Percentiles rank a stretch among this genome's conserved stretches.
phyloP scores from a whole-genome alignment of 2,797 vertebrate species.

The Champsocephalus gunnari region DNA sequence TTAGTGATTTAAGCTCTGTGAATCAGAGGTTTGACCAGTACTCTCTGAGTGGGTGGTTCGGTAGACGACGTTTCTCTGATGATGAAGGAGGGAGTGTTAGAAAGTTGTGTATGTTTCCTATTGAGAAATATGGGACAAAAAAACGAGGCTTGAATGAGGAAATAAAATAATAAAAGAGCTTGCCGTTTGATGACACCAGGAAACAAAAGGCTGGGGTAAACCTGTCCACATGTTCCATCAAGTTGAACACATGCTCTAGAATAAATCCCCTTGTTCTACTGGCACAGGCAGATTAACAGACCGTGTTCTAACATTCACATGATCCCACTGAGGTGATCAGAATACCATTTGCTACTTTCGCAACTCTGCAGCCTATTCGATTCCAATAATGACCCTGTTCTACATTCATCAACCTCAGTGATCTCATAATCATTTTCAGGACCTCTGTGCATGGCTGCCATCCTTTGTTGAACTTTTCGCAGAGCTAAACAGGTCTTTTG shows the following conservation, averaged over 20 bases:
- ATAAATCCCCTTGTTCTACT: conserved; percentile 1
- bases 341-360: conserved; percentile 15
- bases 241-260: conserved; percentile 15
- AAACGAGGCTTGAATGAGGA: neutral
- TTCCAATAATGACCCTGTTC: conserved; percentile 4
- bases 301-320: neutral
- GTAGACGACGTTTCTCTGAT: conserved; percentile 38
- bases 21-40: conserved; percentile 46
- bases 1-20: conserved; percentile 55
- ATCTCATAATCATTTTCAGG: conserved; percentile 43
- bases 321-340: conserved; percentile 18
- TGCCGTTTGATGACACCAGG: conserved; percentile 6
- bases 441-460: conserved; percentile 30
- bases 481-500: conserved; percentile 68
- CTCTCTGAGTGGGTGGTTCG: conserved; percentile 29
- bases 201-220: conserved; percentile 17
- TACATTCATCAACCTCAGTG: conserved; percentile 28
- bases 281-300: conserved; percentile 17
- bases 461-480: conserved; percentile 60
- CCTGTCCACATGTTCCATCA: conserved; percentile 21
- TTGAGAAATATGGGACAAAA: conserved; percentile 17
- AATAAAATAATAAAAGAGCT: conserved; percentile 3
- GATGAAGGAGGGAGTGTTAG: conserved; percentile 16
- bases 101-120: conserved; percentile 14
- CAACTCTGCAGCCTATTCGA: conserved; percentile 8